Base-by-base conservation (phyloP, 2,113 vertebrate genomes). In the Andinoacara biseriatus region DNA sequence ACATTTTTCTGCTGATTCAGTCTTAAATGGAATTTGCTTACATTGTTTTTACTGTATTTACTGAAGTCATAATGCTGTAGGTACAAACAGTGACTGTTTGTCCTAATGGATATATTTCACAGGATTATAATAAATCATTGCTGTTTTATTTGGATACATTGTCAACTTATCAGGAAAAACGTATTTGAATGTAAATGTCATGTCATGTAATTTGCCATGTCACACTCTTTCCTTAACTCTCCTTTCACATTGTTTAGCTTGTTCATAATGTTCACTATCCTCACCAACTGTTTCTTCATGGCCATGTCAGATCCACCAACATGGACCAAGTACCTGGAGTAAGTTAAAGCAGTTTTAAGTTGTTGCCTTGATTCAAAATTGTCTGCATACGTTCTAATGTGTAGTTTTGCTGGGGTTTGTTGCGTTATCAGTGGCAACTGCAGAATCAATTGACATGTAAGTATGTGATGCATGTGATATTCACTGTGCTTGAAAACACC, bases 281-380 rank as follows among this genome's bases (percentile, higher is more conserved):
- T 99, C 92, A 99, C 98, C 92, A 99, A 99, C 94, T 99, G 98
- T 62, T 97, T 96, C 93, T 99, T 99, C 95, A 99, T 99, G 98
- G 97, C 98, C 74, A 97, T 98, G 95, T 97, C 97, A 0, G 98
- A 99, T 76, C 97, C 97, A 38, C 96, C 97, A 0, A 87, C 95
- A 1, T 99, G 98, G 98, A 97, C 97, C 93, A 99, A 99, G 93
- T 97, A 99, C 35, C 96, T 99, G 38, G 98, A 99, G 98, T 99
- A 94, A 99, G 98, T 99, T 96, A 79, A 83, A 15, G 10, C 65
- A 59, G 14, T n/a, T 58, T 61, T 40, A 52, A 58, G 10, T 4
- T 75, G 56, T 81, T 60, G 3, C 83, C 80, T 54, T 86, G 20
- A 60, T 87, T 4, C 54, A 81, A 5, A 83, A 91, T 78, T 75